Percentiles rank a stretch among this genome's conserved stretches.
Evolutionary conservation across 2,888 invertebrate genomes (phyloP).

Genomic region (Amblyjoppa fuscipennis): DNA sequence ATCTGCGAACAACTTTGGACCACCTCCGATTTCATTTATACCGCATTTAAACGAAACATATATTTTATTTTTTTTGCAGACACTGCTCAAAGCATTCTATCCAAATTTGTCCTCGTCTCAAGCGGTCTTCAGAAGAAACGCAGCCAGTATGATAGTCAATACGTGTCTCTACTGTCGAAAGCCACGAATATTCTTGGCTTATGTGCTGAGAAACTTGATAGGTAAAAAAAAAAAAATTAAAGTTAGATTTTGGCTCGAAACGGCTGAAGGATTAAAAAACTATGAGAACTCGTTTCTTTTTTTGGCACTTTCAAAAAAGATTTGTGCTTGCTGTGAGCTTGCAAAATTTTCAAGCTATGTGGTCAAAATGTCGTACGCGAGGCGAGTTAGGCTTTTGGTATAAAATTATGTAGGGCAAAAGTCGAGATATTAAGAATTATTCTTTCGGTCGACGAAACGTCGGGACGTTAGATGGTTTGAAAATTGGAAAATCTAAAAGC

Average conservation of each 20-base stretch:
- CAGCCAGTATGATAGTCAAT: conserved; percentile 92
- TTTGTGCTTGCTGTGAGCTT: too few species aligned
- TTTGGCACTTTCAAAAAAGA: too few species aligned
- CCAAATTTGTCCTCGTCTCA: conserved; percentile 86
- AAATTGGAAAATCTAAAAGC: too few species aligned
- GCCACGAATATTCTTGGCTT: conserved; percentile 88
- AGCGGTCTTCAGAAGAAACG: conserved; percentile 93
- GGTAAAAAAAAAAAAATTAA: conserved; percentile 82
- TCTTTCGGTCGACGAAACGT: too few species aligned
- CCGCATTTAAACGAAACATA: neutral
- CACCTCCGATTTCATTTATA: neutral
- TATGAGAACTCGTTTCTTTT: too few species aligned
- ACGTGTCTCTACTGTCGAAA: conserved; percentile 93
- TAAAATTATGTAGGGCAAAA: too few species aligned
- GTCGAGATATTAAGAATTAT: too few species aligned
- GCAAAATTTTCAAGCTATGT: too few species aligned
- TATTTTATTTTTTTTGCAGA: conserved; percentile 57
- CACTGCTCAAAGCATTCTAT: conserved; percentile 87
- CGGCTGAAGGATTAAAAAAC: too few species aligned
- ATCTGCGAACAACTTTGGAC: neutral
- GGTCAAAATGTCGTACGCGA: too few species aligned
- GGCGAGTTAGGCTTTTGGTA: too few species aligned
- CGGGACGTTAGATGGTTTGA: too few species aligned
- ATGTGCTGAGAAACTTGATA: conserved; percentile 89
- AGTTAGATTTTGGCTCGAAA: neutral